Evolutionary conservation across 2,797 vertebrate species (phyloP), one percentile per base, ranked within the genome.

Genomic region (Eidolon dupreanum): DNA sequence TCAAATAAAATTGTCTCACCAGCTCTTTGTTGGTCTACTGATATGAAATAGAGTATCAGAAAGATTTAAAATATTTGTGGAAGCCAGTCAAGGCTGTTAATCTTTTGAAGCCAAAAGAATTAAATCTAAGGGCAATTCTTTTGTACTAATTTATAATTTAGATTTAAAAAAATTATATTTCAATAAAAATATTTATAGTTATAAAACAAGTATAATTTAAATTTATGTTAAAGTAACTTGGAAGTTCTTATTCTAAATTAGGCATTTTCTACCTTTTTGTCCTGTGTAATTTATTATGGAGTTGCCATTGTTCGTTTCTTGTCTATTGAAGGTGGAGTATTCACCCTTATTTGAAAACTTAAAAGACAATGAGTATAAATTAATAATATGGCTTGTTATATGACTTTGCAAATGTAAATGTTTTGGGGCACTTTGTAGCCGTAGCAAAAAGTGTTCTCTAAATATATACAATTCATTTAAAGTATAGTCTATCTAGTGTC

Each of bases 111-210:
- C 26, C 79, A 68, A 49, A 82, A n/a, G 65, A 31, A 9, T 75
- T 77, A 77, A 73, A 81, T 71, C 17, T 22, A 84, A 53, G 26
- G 79, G 7, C 19, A 94, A 2, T 53, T 55, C 51, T 96, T 89
- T 94, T 90, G 41, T 5, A 46, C 55, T 93, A 59, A 66, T 61
- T 93, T 93, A 89, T 93, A 93, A 70, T 65, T 78, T 57, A 75
- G 33, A 92, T 71, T 33, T 4, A 49, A 93, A 83, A 82, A 22
- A 95, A 71, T 55, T 68, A 83, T 86, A 92, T 86, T 51, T 93
- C 9, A 96, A 0, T 95, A 93, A 90, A 77, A 89, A 28, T 65
- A 43, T 87, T 93, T 85, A 53, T 3, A 77, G 24, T 70, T 78
- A 71, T 91, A 82, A 57, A 78, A 15, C 51, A 3, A 90, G 59